Percentiles rank a stretch among this genome's conserved stretches.
Evolutionary conservation across 2,797 vertebrate species (phyloP).

Genomic region (Manis pentadactyla): DNA sequence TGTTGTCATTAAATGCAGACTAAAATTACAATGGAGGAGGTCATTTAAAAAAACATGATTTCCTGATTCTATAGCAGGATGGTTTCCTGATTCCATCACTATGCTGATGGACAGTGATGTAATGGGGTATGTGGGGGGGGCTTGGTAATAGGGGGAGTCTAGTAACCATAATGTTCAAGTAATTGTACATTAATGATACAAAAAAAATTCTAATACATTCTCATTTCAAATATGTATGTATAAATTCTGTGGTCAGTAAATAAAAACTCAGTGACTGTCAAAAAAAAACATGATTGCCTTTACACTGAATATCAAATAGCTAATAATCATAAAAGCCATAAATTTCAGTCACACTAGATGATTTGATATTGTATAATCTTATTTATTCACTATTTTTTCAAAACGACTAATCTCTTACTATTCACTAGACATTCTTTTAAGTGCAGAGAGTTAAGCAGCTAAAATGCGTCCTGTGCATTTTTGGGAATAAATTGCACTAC

Average conservation of each 20-base stretch:
- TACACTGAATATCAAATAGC: background rate
- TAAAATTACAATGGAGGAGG: background rate
- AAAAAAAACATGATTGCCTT: background rate
- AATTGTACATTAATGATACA: too few relatives aligned
- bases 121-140: too few relatives aligned
- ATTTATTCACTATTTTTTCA: background rate
- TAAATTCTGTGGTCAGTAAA: too few relatives aligned
- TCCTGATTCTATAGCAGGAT: background rate
- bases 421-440: background rate
- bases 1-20: background rate
- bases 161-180: too few relatives aligned
- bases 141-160: too few relatives aligned
- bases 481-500: background rate
- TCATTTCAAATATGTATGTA: too few relatives aligned
- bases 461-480: background rate
- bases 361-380: background rate
- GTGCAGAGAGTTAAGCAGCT: background rate
- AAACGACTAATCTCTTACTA: background rate
- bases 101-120: too few relatives aligned
- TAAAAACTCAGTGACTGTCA: too few relatives aligned
- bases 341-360: background rate
- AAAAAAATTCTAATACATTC: too few relatives aligned
- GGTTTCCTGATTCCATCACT: too few relatives aligned
- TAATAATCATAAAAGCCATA: background rate
- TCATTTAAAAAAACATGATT: background rate